Conservation (phyloP, 2,113 vertebrate species). For the Brachyhypopomus occidentalis region DNA sequence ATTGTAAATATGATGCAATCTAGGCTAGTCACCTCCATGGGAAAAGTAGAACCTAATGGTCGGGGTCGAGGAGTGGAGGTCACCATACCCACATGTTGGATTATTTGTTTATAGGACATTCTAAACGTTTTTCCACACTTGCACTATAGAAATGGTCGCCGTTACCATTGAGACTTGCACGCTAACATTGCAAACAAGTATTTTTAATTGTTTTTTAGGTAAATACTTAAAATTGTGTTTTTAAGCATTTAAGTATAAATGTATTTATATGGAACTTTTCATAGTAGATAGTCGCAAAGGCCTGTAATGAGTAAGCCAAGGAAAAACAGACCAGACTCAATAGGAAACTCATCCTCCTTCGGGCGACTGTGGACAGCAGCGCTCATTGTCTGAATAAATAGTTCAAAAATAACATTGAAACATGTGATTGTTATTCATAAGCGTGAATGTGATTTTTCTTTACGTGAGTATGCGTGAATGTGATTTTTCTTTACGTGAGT, state of each 20-base stretch:
- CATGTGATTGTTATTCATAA: no score
- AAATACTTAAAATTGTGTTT: not conserved
- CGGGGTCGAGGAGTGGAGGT: conserved; percentile 11
- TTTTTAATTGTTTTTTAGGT: not conserved
- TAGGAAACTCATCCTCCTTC: no score
- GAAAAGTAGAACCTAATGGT: conserved; percentile 27
- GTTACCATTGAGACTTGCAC: not conserved
- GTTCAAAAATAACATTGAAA: no score
- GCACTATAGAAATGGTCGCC: not conserved
- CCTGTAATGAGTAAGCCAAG: no score
- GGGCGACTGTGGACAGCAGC: no score
- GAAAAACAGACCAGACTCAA: no score
- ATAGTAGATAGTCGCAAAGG: not conserved
- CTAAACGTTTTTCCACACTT: not conserved
- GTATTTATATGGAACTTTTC: not conserved
- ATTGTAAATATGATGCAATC: conserved; percentile 55
- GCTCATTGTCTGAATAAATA: no score
- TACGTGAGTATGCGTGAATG: not conserved
- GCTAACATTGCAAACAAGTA: no score
- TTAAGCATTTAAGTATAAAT: not conserved
- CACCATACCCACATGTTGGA: not conserved
- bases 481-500: not conserved
- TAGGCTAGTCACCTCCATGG: conserved; percentile 38
- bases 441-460: not conserved
- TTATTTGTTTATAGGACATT: conserved; percentile 15